phyloP scores from a whole-genome alignment of 2,888 invertebrate genomes.

The Rhagium mordax region DNA sequence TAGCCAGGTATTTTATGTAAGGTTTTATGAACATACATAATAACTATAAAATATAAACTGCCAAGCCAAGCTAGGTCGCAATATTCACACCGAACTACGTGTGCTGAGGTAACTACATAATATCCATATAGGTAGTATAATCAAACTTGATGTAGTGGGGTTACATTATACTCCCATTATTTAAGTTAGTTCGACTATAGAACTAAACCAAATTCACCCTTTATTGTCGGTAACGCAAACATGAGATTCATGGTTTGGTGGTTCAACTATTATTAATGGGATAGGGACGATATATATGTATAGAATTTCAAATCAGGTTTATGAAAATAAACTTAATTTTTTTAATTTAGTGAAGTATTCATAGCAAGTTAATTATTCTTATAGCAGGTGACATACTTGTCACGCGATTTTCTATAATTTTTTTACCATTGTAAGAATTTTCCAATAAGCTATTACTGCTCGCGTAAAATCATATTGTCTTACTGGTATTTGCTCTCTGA shows the following conservation, averaged over 20 bases:
- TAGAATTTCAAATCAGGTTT: not conserved
- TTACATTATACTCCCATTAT: slow-evolving; percentile 3
- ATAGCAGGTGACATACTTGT: too few relatives aligned
- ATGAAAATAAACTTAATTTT: not conserved
- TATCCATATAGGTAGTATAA: not conserved
- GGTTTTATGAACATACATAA: not conserved
- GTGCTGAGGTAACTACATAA: not conserved
- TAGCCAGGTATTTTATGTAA: not conserved
- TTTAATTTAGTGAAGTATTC: not conserved
- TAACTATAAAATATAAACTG: not conserved
- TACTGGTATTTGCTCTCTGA: too few relatives aligned
- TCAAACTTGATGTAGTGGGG: slow-evolving; percentile 6
- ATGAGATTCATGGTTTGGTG: not conserved
- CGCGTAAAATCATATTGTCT: too few relatives aligned
- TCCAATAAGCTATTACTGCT: too few relatives aligned
- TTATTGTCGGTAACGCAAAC: not conserved
- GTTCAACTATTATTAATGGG: not conserved
- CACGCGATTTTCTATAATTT: too few relatives aligned
- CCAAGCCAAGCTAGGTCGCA: not conserved
- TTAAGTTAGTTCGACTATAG: not conserved
- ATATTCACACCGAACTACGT: slow-evolving; percentile 1
- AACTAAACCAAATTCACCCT: not conserved
- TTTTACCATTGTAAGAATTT: too few relatives aligned
- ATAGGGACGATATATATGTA: not conserved
- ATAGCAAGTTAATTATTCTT: too few relatives aligned